Conservation (phyloP, 2,888 invertebrate genomes). For the Drosophila mulleri region DNA sequence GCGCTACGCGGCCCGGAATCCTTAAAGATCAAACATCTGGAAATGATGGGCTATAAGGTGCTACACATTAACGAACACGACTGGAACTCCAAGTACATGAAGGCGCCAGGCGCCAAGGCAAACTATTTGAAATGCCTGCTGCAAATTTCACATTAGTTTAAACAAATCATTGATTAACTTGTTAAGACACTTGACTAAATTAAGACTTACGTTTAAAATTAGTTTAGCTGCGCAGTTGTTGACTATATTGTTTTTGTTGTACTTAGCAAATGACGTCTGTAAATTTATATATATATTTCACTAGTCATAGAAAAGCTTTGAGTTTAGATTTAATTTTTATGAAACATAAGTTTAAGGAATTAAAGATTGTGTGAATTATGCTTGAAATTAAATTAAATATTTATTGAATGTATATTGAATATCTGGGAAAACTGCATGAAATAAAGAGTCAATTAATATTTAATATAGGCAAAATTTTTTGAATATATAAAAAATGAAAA, state of each 20-base stretch:
- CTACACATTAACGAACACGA: conserved; percentile 86
- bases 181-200: neutral
- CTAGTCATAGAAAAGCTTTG: conserved; percentile 5
- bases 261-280: neutral
- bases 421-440: neutral
- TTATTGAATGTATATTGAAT: neutral
- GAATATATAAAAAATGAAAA: neutral
- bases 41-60: conserved; percentile 88
- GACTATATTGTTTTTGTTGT: conserved; percentile 6
- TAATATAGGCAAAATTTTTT: neutral
- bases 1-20: conserved; percentile 86
- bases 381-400: neutral
- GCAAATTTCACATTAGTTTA: conserved; percentile 66
- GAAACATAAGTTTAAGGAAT: neutral
- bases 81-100: conserved; percentile 87
- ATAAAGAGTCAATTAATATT: neutral
- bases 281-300: conserved; percentile 4
- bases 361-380: neutral
- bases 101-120: conserved; percentile 85
- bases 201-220: conserved; percentile 14
- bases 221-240: conserved; percentile 11
- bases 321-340: neutral
- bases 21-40: conserved; percentile 87
- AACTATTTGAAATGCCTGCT: conserved; percentile 85
- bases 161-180: neutral